phyloP scores from a whole-genome alignment of 1,140 invertebrate genomes.

The Matsumurasca onukii region DNA sequence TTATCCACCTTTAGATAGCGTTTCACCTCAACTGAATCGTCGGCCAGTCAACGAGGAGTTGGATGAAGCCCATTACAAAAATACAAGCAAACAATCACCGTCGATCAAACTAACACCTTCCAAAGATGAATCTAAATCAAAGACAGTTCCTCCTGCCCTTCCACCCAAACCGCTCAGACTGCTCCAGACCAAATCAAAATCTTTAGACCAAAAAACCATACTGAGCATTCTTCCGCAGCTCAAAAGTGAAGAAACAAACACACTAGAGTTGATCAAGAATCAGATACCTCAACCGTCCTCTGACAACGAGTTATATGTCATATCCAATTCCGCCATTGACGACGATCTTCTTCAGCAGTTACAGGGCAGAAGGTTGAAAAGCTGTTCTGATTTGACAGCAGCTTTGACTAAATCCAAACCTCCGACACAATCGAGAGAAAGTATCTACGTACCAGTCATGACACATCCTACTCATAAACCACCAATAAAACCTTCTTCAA shows the following conservation, averaged over 20 bases:
- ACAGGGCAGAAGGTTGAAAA: constrained; percentile 29
- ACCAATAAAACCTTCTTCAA: constrained; percentile 9
- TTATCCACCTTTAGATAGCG: background rate
- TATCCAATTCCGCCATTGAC: constrained; percentile 41
- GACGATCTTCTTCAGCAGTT: constrained; percentile 38
- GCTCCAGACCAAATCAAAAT: constrained; percentile 12
- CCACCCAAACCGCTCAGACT: constrained; percentile 60
- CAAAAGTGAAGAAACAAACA: constrained; percentile 17
- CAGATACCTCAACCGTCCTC: constrained; percentile 26
- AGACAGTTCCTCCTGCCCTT: constrained; percentile 57
- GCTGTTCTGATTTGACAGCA: background rate
- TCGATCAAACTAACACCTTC: background rate
- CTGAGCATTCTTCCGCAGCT: constrained; percentile 20
- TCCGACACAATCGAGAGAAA: background rate
- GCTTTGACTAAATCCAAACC: constrained; percentile 1
- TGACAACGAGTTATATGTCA: constrained; percentile 41
- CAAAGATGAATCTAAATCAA: background rate
- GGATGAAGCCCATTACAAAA: background rate
- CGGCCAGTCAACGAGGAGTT: background rate
- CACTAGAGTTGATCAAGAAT: constrained; percentile 31
- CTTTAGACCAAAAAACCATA: constrained; percentile 4
- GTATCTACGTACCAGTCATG: constrained; percentile 7
- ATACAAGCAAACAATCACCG: background rate
- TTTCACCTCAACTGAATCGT: background rate
- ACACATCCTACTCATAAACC: constrained; percentile 25